A percentile compares a stretch with the other conserved stretches of the same genome.
These are phyloP conservation scores for Lycaena phlaeas DNA, from an alignment of 2,888 invertebrate species.

Conservation along the genomic window DNA sequence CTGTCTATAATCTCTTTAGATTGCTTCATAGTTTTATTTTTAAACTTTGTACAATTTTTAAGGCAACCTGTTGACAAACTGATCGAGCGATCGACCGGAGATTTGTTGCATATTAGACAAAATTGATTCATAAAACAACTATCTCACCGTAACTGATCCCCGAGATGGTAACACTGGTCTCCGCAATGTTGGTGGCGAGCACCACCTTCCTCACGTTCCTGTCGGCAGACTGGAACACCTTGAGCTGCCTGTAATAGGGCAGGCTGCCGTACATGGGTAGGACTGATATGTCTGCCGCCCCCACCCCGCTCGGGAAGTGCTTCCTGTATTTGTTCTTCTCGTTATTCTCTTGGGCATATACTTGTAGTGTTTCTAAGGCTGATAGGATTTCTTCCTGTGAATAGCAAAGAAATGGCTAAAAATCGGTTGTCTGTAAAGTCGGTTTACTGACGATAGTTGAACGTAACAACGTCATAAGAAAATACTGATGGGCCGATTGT, in stretches of 20 bases:
- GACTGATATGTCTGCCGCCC: slow-evolving; percentile 71
- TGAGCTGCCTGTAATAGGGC: slow-evolving; percentile 61
- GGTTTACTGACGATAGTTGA: too few relatives aligned
- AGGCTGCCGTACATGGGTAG: slow-evolving; percentile 95
- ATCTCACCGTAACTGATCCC: slow-evolving; percentile 93
- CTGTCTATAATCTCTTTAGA: too few relatives aligned
- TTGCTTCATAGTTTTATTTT: too few relatives aligned
- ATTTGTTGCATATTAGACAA: too few relatives aligned
- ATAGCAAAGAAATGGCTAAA: neutral
- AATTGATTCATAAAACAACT: too few relatives aligned
- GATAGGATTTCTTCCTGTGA: slow-evolving; percentile 89
- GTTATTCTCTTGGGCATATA: slow-evolving; percentile 68
- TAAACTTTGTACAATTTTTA: too few relatives aligned
- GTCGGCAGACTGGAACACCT: slow-evolving; percentile 83
- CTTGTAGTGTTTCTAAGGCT: slow-evolving; percentile 77
- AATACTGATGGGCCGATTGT: too few relatives aligned
- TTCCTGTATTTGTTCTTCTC: slow-evolving; percentile 60
- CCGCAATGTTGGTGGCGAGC: slow-evolving; percentile 96
- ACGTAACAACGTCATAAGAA: too few relatives aligned
- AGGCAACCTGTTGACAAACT: too few relatives aligned
- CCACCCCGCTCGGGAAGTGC: slow-evolving; percentile 45
- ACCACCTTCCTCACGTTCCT: slow-evolving; percentile 89
- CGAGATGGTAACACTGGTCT: slow-evolving; percentile 95
- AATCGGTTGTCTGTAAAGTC: too few relatives aligned
- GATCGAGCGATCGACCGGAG: too few relatives aligned